These are phyloP conservation scores for Tetrax tetrax DNA, from an alignment of 2,113 vertebrate genomes.

Conservation along the genomic window DNA sequence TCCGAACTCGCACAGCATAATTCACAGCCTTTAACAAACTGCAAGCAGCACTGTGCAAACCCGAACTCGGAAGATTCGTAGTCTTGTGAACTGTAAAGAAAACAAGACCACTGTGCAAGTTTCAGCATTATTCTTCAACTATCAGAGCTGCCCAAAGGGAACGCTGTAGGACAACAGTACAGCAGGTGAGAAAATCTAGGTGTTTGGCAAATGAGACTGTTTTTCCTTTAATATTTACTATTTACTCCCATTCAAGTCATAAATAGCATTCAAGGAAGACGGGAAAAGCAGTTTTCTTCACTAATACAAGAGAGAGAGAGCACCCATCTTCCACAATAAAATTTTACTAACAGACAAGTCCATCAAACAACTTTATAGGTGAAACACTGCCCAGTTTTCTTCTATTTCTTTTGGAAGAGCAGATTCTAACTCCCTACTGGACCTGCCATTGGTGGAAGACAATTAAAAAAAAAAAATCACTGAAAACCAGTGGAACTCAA, in stretches of 20 bases:
- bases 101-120: background rate
- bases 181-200: background rate
- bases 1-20: accelerated
- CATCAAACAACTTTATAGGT: background rate
- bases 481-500: background rate
- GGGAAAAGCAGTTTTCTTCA: background rate
- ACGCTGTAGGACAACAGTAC: too few relatives aligned
- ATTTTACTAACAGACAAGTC: background rate
- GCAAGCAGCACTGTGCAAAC: background rate
- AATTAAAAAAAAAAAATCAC: background rate
- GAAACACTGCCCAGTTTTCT: background rate
- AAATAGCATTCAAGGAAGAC: background rate
- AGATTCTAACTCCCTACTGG: background rate
- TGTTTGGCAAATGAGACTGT: background rate
- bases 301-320: background rate
- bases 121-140: background rate
- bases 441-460: background rate
- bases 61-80: background rate
- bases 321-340: background rate
- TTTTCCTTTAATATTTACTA: background rate
- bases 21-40: background rate
- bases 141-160: background rate
- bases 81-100: background rate
- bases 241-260: background rate
- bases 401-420: background rate